Evolutionary conservation across 2,113 vertebrate genomes (phyloP).

Genomic region (Actenoides hombroni): DNA sequence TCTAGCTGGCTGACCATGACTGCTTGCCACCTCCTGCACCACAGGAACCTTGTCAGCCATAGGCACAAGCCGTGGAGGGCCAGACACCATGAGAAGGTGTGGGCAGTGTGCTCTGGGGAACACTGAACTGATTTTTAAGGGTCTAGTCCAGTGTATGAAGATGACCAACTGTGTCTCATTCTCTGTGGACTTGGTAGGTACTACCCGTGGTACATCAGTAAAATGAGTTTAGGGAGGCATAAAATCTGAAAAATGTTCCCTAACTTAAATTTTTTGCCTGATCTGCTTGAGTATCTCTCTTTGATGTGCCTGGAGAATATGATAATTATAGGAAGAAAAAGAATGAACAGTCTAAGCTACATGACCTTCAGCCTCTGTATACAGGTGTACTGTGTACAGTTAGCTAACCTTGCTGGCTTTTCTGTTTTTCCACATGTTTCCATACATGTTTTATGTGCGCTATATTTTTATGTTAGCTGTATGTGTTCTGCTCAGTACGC

Average conservation of each 20-base stretch:
- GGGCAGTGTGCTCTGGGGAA: not conserved
- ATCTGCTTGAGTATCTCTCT: not conserved
- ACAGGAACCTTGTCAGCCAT: not conserved
- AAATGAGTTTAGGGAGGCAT: not conserved
- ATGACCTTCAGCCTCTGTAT: not conserved
- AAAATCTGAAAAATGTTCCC: not conserved
- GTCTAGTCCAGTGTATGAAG: not conserved
- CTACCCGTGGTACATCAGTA: fast-evolving
- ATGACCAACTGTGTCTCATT: not conserved
- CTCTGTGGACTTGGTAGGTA: not conserved
- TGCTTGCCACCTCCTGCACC: not conserved
- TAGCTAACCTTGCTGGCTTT: not conserved
- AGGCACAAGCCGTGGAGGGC: not conserved
- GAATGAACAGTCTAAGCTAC: not conserved
- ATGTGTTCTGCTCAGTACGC: not conserved
- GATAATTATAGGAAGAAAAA: not conserved
- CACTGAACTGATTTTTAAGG: not conserved
- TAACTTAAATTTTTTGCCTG: not conserved
- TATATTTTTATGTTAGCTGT: not conserved
- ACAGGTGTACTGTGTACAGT: too few relatives aligned
- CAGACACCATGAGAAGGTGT: fast-evolving
- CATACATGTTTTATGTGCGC: not conserved
- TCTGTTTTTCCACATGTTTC: not conserved
- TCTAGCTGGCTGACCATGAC: not conserved
- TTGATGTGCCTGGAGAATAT: not conserved